Base-by-base conservation (phyloP, 2,797 vertebrate species). In the Arnoldichthys spilopterus region DNA sequence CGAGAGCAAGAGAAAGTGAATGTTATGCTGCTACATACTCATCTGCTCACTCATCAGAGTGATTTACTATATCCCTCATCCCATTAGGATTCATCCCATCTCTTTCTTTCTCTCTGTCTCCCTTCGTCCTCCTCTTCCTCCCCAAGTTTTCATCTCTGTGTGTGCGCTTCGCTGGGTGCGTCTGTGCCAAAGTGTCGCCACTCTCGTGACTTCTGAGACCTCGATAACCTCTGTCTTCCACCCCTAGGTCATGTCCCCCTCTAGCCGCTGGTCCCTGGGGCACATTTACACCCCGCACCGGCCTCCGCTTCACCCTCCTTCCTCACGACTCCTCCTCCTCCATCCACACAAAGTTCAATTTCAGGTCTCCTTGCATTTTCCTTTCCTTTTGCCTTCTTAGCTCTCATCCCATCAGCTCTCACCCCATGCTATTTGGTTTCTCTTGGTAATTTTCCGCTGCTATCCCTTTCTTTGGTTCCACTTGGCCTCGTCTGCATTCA, bases 271-370 rank as follows among this genome's bases (percentile, higher is more conserved):
- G 93, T 94, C 92, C 87, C 89, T 92, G 92, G 93, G 92, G 74
- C 93, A 94, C 86, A 93, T 91, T 90, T 91, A 93, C 89, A 94
- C 93, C 89, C 92, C 93, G 76, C 92, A 92, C 90, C 89, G 92
- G 88, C 93, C 93, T 91, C 93, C 94, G 92, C 92, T 93, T 83
- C 91, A 94, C 91, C 93, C 93, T 83, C 84, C 80, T 90, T 89
- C 92, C 88, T 88, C 92, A 89, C 91, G 89, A 91, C 91, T 92
- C 90, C 89, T 93, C 90, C 88, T 93, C 89, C 92, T 92, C 90
- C 91, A 89, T 86, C 91, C 91, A 89, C 92, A 90, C 90, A 92
- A 90, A 89, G 91, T 89, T 91, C 90, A 90, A 84, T 90, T 87
- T 74, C 93, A 94, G 92, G 93, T 93, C 91, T 87, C 92, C 85